Evolutionary conservation across 2,113 vertebrate species (phyloP).

Genomic region (Panthera uncia): DNA sequence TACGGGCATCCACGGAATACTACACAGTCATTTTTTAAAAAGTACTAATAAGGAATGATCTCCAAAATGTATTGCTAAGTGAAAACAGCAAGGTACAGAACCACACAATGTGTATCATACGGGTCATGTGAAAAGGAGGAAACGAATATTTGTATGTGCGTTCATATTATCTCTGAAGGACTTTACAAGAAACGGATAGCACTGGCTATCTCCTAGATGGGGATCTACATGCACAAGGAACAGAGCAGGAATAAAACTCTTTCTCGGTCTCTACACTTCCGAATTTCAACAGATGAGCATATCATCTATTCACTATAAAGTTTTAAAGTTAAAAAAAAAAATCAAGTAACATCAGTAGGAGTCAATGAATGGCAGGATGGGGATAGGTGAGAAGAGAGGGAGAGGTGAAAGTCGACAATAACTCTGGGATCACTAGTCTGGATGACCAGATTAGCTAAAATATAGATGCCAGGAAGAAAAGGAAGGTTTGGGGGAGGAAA

Average conservation of each 20-base stretch:
- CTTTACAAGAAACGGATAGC: not conserved
- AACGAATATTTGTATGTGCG: not conserved
- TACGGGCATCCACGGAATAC: not conserved
- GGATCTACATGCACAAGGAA: no score
- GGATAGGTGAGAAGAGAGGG: not conserved
- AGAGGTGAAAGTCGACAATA: not conserved
- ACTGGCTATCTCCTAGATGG: not conserved
- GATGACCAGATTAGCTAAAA: not conserved
- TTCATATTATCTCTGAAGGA: not conserved
- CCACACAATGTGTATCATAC: not conserved
- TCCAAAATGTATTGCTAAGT: not conserved
- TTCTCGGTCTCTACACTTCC: not conserved
- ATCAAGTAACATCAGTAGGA: not conserved
- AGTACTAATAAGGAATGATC: not conserved
- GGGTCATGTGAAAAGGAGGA: not conserved
- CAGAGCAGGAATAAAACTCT: not conserved
- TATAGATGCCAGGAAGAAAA: not conserved
- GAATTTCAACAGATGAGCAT: not conserved
- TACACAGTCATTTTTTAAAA: not conserved
- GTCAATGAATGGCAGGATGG: not conserved
- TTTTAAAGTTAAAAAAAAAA: not conserved
- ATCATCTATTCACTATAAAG: not conserved
- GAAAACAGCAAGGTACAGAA: not conserved
- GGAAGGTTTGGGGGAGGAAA: not conserved
- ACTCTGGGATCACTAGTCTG: not conserved